Evolutionary conservation across 2,113 vertebrate genomes (phyloP).

Genomic region (Vireo altiloquus): DNA sequence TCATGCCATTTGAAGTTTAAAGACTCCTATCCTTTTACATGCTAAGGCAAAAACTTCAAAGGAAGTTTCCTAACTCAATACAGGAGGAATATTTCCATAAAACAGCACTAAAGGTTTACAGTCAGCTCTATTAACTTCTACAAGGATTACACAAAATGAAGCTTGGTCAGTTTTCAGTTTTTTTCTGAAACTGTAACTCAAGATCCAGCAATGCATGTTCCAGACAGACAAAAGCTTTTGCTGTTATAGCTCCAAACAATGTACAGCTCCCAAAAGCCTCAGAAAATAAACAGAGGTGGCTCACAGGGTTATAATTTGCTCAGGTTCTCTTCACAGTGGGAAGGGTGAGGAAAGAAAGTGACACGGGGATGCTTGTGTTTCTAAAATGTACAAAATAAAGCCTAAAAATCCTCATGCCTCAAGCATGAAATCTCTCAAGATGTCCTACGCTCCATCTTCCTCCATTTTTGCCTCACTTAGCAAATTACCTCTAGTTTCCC

Average conservation of each 20-base stretch:
- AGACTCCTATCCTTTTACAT: background rate
- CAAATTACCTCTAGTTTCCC: background rate
- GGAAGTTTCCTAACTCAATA: background rate
- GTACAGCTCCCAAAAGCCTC: background rate
- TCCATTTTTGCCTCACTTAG: background rate
- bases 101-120: background rate
- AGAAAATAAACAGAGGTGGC: background rate
- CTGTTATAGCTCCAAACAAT: background rate
- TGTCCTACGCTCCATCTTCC: background rate
- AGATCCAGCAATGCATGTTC: background rate
- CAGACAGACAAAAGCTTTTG: background rate
- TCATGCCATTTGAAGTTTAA: fast-evolving
- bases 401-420: background rate
- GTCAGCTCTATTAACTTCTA: background rate
- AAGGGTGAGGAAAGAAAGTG: background rate
- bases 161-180: background rate
- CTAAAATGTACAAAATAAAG: background rate
- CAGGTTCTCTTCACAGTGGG: background rate
- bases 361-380: background rate
- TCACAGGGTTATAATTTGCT: background rate
- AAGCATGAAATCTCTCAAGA: background rate
- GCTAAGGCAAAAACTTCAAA: background rate
- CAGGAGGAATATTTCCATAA: background rate
- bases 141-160: background rate
- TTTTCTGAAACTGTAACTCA: background rate